Base-by-base conservation (phyloP, 2,888 invertebrate genomes). In the Argyra leucocephala region DNA sequence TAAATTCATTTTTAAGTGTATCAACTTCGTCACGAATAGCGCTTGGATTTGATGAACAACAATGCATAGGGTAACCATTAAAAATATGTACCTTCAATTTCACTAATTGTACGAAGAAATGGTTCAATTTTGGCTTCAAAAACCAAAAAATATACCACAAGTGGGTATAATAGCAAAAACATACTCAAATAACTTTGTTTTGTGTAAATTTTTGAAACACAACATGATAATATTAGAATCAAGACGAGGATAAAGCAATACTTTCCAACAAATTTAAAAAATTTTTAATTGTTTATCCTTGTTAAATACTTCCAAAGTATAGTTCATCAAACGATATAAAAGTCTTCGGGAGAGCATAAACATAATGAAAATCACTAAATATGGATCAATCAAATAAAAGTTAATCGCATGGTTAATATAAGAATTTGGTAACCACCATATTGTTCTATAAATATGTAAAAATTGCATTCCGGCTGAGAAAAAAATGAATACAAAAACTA, bases 341-440 rank as follows among this genome's bases (percentile, higher is more conserved):
- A 97, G 83, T 72, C 96, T 84, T 66, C 96, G 83, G 23, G 88
- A 86, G 72, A 95, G 83, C 72, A 96, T 83, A 10, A 92, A 84
- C 66, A 89, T 82, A 70, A 96, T 91, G 75, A 97, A 92, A 65
- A 88, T 84, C 60, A 95, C 86, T 66, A 98, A 81, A 77, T 95
- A 88, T 0, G 88, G 86, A 78, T 98, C 96, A 74, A 98, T 96
- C 71, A 97, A 81, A 78, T 97, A 91, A 78, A 95, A 91, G 80
- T 96, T 96, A 86, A 97, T 86, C 67, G 92, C 89, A 75, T 93
- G 90, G 73, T 87, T 87, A 67, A 89, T 91, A 76, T 93, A 89
- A 0, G 96, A 94, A 76, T 96, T 89, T 1, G 96, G 94, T 64
- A 97, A 79, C 98, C 98, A 99, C 96, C 96, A 99, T 18, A 93